Evolutionary conservation across 2,797 vertebrate species (phyloP).

Genomic region (Cichlasoma orientale): DNA sequence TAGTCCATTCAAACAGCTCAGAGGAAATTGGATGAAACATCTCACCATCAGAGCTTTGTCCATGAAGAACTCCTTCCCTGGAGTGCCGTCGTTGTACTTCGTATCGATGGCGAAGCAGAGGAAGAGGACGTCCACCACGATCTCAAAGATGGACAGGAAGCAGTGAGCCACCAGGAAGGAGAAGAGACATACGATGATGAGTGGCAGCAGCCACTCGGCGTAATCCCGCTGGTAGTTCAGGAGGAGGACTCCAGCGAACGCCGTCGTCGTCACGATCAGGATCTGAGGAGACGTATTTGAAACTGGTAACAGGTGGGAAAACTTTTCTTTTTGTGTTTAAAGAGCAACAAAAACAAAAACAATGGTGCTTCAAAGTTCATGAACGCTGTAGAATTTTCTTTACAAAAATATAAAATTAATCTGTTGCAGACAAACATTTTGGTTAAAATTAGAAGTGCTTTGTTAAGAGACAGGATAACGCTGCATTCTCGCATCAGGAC

Average conservation of each 20-base stretch:
- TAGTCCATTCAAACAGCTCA: not conserved
- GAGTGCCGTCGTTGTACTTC: constrained; percentile 96
- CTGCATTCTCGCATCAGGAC: too few relatives aligned
- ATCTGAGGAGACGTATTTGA: constrained; percentile 74
- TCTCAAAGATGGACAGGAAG: constrained; percentile 98
- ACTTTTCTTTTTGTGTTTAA: too few relatives aligned
- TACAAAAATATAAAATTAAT: too few relatives aligned
- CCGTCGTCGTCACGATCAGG: constrained; percentile 92
- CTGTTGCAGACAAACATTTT: too few relatives aligned
- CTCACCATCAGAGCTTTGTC: constrained; percentile 97
- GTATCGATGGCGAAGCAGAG: constrained; percentile 98
- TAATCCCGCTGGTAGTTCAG: constrained; percentile 96
- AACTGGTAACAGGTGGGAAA: not conserved
- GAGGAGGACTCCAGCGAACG: constrained; percentile 91
- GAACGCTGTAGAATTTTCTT: too few relatives aligned
- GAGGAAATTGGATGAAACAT: not conserved
- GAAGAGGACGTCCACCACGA: constrained; percentile 98
- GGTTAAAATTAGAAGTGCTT: too few relatives aligned
- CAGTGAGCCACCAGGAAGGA: constrained; percentile 97
- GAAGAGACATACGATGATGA: constrained; percentile 95
- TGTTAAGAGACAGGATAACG: too few relatives aligned
- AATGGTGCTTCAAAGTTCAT: not conserved
- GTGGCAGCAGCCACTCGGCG: constrained; percentile 94
- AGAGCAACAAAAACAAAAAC: not conserved
- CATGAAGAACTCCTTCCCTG: constrained; percentile 97